These are phyloP conservation scores for Lasioglossum figueresi DNA, from an alignment of 2,888 invertebrate genomes.

Conservation along the genomic window DNA sequence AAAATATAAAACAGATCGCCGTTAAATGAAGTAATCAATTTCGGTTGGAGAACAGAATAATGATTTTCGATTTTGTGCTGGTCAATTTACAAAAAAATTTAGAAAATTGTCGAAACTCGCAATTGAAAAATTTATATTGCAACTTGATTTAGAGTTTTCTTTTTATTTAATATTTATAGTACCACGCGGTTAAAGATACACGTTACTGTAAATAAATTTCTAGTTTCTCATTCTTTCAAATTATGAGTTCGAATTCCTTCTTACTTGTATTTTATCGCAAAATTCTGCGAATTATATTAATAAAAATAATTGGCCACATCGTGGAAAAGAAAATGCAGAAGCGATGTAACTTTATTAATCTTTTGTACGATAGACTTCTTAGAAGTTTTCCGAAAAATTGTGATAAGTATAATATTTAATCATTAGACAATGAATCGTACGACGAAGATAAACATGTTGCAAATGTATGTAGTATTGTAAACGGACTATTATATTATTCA, in stretches of 20 bases:
- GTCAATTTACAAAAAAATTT: not conserved
- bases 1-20: not conserved
- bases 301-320: not conserved
- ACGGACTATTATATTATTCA: not conserved
- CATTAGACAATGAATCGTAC: not conserved
- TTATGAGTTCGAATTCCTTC: not conserved
- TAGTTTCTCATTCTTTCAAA: not conserved
- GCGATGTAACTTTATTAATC: not conserved
- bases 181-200: not conserved
- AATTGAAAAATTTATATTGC: not conserved
- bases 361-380: not conserved
- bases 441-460: not conserved
- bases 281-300: not conserved
- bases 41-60: not conserved
- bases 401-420: constrained; percentile 3
- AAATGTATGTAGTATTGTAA: not conserved
- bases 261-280: not conserved
- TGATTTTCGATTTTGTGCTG: not conserved
- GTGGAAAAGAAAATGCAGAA: not conserved
- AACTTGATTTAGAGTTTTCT: not conserved
- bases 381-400: not conserved
- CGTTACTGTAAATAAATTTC: not conserved
- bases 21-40: not conserved
- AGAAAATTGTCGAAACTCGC: not conserved
- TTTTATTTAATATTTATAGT: not conserved